Evolutionary conservation across 2,888 invertebrate genomes (phyloP).

Genomic region (Napeogenes inachia): DNA sequence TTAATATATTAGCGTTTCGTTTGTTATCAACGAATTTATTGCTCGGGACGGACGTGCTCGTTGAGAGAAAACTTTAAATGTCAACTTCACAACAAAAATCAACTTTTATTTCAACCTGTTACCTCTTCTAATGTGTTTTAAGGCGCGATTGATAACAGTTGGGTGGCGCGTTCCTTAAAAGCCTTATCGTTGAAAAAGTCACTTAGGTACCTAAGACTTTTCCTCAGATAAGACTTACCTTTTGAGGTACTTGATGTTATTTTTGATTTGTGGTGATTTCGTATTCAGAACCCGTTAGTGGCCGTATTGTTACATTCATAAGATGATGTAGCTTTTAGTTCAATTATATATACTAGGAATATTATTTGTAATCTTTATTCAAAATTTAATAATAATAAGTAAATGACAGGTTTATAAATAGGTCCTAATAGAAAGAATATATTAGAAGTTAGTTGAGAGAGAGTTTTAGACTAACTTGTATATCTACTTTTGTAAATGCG

Average conservation of each 20-base stretch:
- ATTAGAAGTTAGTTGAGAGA: no score
- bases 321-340: no score
- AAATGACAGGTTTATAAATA: no score
- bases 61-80: slow-evolving; percentile 55
- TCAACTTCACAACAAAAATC: no score
- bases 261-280: slow-evolving; percentile 6
- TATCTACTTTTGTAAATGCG: slow-evolving; percentile 8
- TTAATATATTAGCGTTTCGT: slow-evolving; percentile 59
- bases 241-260: slow-evolving; percentile 12
- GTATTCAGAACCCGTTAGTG: not conserved
- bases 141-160: slow-evolving; percentile 61
- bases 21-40: slow-evolving; percentile 71
- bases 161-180: slow-evolving; percentile 61
- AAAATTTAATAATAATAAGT: no score
- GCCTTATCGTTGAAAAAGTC: slow-evolving; percentile 47
- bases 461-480: slow-evolving; percentile 6
- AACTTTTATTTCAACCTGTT: slow-evolving; percentile 55
- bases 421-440: no score
- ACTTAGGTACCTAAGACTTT: slow-evolving; percentile 35
- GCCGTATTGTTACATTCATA: no score
- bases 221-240: slow-evolving; percentile 29
- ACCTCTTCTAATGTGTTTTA: slow-evolving; percentile 59
- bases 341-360: no score
- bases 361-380: no score
- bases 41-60: slow-evolving; percentile 49